Evolutionary conservation across 2,113 vertebrate genomes (phyloP).

Genomic region (Bostrychus sinensis): DNA sequence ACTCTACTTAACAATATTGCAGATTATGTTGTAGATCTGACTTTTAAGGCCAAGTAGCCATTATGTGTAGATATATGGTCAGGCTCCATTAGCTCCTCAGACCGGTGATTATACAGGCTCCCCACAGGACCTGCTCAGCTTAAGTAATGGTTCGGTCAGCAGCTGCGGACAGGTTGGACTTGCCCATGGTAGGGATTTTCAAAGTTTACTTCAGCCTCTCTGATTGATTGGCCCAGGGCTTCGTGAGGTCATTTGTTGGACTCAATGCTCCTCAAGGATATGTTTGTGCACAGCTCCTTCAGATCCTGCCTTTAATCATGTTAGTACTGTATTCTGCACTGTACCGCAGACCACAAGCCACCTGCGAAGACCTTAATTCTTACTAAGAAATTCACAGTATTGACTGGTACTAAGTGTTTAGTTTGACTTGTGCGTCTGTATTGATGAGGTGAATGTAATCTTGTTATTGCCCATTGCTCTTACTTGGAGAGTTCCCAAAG

Average conservation of each 20-base stretch:
- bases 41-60: slow-evolving; percentile 83
- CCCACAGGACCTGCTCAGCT: slow-evolving; percentile 70
- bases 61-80: slow-evolving; percentile 79
- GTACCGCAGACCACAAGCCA: slow-evolving; percentile 66
- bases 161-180: slow-evolving; percentile 57
- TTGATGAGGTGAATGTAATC: slow-evolving; percentile 45
- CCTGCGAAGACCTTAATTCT: slow-evolving; percentile 48
- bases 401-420: slow-evolving; percentile 46
- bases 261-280: slow-evolving; percentile 33
- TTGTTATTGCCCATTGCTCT: slow-evolving; percentile 37
- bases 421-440: slow-evolving; percentile 20
- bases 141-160: slow-evolving; percentile 78
- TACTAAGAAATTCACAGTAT: slow-evolving; percentile 39
- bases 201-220: slow-evolving; percentile 59
- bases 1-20: slow-evolving; percentile 82
- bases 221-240: slow-evolving; percentile 42
- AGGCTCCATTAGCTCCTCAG: slow-evolving; percentile 80
- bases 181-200: slow-evolving; percentile 61
- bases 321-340: slow-evolving; percentile 62
- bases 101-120: slow-evolving; percentile 76
- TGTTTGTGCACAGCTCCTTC: slow-evolving; percentile 41
- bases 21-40: slow-evolving; percentile 84
- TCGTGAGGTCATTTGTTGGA: slow-evolving; percentile 40
- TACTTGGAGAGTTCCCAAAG: not conserved
- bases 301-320: slow-evolving; percentile 55